Conservation (phyloP, 2,888 invertebrate genomes). For the Cephonodes hylas region DNA sequence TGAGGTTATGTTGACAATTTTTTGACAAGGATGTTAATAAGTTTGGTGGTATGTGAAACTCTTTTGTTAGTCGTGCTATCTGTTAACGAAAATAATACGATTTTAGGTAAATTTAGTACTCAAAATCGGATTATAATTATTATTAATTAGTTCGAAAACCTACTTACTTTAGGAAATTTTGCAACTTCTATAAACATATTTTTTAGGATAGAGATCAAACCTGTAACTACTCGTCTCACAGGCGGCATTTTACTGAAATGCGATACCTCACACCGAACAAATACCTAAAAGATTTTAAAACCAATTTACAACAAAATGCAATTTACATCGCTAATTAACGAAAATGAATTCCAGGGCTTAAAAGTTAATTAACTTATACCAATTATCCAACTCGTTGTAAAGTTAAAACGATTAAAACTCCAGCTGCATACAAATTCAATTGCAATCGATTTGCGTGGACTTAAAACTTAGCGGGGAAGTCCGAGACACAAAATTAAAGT, state of each 20-base stretch:
- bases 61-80: too few species aligned
- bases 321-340: background rate
- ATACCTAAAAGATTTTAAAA: background rate
- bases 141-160: too few species aligned
- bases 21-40: background rate
- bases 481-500: slow-evolving; percentile 32
- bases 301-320: background rate
- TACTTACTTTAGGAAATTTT: too few species aligned
- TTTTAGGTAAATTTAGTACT: too few species aligned
- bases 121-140: too few species aligned
- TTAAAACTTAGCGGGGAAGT: slow-evolving; percentile 29
- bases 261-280: too few species aligned
- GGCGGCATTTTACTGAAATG: too few species aligned
- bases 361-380: background rate
- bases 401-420: slow-evolving; percentile 6
- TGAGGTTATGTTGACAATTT: slow-evolving; percentile 4
- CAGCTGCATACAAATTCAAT: slow-evolving; percentile 4
- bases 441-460: slow-evolving; percentile 29
- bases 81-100: too few species aligned
- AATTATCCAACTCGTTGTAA: background rate
- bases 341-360: background rate
- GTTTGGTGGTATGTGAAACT: too few species aligned
- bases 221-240: too few species aligned
- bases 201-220: too few species aligned
- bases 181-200: too few species aligned